Percentiles rank a stretch among this genome's conserved stretches.
phyloP scores from a whole-genome alignment of 2,797 vertebrate genomes.

The Chanos chanos region DNA sequence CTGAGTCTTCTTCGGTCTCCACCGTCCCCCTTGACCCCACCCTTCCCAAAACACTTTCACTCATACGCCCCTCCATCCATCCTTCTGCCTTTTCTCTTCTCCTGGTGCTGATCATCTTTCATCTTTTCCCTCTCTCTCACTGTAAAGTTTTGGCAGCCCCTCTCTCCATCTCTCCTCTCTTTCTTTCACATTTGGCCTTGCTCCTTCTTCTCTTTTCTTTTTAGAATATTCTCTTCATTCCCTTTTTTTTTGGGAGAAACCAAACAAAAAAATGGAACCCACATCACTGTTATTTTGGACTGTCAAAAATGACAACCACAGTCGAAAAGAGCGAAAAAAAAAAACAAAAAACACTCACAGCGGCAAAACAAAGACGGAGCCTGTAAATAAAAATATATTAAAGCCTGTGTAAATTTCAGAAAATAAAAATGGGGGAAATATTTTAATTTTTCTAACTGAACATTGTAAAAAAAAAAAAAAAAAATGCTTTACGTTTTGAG shows the following conservation, averaged over 20 bases:
- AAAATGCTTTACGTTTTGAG: constrained; percentile 77
- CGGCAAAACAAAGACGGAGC: constrained; percentile 52
- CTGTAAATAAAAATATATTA: constrained; percentile 91
- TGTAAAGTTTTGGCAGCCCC: too few relatives aligned
- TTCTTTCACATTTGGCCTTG: neutral
- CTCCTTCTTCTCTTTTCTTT: constrained; percentile 69
- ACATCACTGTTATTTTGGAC: constrained; percentile 71
- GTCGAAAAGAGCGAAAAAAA: constrained; percentile 41
- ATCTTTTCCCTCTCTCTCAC: too few relatives aligned
- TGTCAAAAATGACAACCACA: constrained; percentile 29
- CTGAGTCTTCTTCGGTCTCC: constrained; percentile 70
- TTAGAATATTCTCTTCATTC: constrained; percentile 74
- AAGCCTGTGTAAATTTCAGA: constrained; percentile 89
- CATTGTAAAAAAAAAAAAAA: constrained; percentile 85
- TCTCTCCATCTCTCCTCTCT: too few relatives aligned
- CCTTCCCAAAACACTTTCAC: too few relatives aligned
- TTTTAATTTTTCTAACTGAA: constrained; percentile 82
- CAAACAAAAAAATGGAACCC: constrained; percentile 49
- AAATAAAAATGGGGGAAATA: constrained; percentile 77
- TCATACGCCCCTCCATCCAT: too few relatives aligned
- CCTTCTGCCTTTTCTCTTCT: too few relatives aligned
- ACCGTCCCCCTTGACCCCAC: neutral
- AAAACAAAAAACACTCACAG: constrained; percentile 41
- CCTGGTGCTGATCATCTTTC: too few relatives aligned
- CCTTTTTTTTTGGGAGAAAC: constrained; percentile 69